Percentiles rank a stretch among this genome's conserved stretches.
phyloP scores from a whole-genome alignment of 2,113 vertebrate species.

The Odontophorus gujanensis region DNA sequence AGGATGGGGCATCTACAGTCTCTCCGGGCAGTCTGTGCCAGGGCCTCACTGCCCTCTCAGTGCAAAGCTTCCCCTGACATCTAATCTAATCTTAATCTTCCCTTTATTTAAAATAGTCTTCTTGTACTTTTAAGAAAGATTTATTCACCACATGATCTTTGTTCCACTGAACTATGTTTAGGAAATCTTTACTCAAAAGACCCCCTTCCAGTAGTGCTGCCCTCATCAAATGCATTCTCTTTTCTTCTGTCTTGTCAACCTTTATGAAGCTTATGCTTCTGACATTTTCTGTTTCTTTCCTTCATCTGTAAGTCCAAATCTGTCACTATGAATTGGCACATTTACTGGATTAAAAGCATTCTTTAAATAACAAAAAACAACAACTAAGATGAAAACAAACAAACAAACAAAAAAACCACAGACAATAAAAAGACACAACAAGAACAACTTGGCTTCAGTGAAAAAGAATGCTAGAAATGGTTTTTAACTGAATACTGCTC shows the following conservation, averaged over 20 bases:
- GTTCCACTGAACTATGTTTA: neutral
- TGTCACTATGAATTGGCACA: neutral
- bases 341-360: neutral
- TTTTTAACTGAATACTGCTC: neutral
- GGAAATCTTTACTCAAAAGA: constrained; percentile 6
- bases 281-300: constrained; percentile 12
- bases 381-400: neutral
- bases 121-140: neutral
- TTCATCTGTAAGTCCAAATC: neutral
- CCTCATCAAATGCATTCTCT: neutral
- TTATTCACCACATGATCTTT: neutral
- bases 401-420: neutral
- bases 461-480: neutral
- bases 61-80: too few species aligned
- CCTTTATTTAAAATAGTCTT: neutral
- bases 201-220: neutral
- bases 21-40: too few species aligned
- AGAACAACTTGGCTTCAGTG: neutral
- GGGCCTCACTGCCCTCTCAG: too few species aligned
- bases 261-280: constrained; percentile 16
- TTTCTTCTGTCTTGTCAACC: neutral
- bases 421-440: neutral
- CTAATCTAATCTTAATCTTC: too few species aligned
- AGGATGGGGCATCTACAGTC: too few species aligned
- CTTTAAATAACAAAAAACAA: neutral